A percentile compares a stretch with the other conserved stretches of the same genome.
phyloP scores from a whole-genome alignment of 2,113 vertebrate species.

The Phalacrocorax pelagicus region DNA sequence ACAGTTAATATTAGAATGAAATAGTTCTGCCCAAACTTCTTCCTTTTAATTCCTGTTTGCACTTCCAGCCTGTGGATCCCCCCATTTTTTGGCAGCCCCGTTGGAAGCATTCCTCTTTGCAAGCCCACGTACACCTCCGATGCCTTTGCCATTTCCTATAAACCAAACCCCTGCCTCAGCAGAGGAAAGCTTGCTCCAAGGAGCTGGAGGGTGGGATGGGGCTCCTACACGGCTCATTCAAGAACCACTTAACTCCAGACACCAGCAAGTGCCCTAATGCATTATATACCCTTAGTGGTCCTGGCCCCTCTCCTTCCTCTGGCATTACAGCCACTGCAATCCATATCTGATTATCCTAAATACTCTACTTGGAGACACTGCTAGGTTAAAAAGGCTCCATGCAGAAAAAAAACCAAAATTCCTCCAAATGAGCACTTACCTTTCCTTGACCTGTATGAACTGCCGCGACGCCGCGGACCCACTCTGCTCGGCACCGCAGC shows the following conservation, averaged over 20 bases:
- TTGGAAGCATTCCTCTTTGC: neutral
- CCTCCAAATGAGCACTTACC: no score
- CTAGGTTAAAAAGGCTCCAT: neutral
- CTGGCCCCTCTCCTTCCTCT: neutral
- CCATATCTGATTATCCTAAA: neutral
- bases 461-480: neutral
- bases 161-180: neutral
- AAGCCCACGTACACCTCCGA: fast-evolving
- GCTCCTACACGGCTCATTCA: neutral
- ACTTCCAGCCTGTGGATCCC: neutral
- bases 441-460: no score
- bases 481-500: neutral
- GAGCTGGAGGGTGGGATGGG: neutral
- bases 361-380: neutral
- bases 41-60: neutral
- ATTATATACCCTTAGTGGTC: fast-evolving
- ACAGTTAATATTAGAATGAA: neutral
- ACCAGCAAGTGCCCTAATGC: fast-evolving
- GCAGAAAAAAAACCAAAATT: neutral
- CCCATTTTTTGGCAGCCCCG: neutral
- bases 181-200: neutral
- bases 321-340: neutral
- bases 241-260: neutral
- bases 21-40: neutral
- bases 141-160: fast-evolving